A percentile compares a stretch with the other conserved stretches of the same genome.
These are phyloP conservation scores for Sebastes wilsoni DNA, from an alignment of 2,797 vertebrate genomes.

Conservation along the genomic window DNA sequence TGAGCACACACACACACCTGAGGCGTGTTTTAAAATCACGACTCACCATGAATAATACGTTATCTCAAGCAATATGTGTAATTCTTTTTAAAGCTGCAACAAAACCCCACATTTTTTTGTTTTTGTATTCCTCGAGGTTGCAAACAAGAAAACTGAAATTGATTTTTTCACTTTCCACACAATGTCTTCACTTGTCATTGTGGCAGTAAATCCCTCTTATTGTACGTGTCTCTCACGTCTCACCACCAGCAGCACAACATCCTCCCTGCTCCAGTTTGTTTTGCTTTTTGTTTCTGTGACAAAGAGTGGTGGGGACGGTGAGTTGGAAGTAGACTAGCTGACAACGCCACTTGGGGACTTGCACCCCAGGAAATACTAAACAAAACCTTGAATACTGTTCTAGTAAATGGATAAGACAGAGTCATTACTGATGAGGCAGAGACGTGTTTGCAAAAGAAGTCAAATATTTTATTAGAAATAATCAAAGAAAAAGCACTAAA, in stretches of 20 bases:
- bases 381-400: too few species aligned
- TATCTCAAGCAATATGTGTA: background rate
- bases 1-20: background rate
- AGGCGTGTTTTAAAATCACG: background rate
- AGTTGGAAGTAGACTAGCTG: too few species aligned
- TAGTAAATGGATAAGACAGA: too few species aligned
- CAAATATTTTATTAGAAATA: too few species aligned
- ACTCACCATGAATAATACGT: background rate
- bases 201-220: background rate
- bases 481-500: too few species aligned
- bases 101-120: background rate
- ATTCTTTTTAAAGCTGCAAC: background rate
- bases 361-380: too few species aligned
- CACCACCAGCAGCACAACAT: background rate
- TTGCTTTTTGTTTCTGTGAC: background rate
- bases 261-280: background rate
- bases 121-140: background rate
- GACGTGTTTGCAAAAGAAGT: too few species aligned
- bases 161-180: background rate
- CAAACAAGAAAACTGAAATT: background rate
- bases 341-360: too few species aligned
- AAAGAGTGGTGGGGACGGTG: background rate
- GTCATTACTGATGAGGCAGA: too few species aligned
- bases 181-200: background rate
- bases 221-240: background rate